Evolutionary conservation across 92 coral and sea anemone species (phyloP).

Genomic region (Palythoa heliodiscus): DNA sequence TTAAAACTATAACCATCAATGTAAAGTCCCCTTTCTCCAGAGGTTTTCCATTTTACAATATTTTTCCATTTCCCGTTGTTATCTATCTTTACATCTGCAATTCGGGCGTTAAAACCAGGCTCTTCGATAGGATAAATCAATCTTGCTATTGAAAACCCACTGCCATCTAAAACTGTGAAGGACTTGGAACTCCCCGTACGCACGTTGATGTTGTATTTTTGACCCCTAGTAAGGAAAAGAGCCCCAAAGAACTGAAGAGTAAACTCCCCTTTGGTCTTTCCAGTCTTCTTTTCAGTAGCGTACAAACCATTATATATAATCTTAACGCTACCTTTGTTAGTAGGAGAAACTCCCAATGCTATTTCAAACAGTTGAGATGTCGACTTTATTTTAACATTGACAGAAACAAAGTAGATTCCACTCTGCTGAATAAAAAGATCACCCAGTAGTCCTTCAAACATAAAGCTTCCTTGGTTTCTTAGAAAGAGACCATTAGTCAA

Average conservation of each 20-base stretch:
- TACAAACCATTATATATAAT: conserved; percentile 43
- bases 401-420: conserved; percentile 62
- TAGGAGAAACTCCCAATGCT: conserved; percentile 46
- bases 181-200: conserved; percentile 45
- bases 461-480: conserved; percentile 52
- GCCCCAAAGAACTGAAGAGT: conserved; percentile 64
- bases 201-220: conserved; percentile 50
- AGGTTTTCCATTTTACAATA: conserved; percentile 51
- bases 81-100: neutral
- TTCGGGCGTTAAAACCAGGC: conserved; percentile 56
- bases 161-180: conserved; percentile 65
- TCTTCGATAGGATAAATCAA: conserved; percentile 64
- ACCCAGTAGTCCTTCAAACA: conserved; percentile 57
- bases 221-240: conserved; percentile 44
- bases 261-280: conserved; percentile 21
- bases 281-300: conserved; percentile 49
- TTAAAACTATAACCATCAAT: conserved; percentile 54
- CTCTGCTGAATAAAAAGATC: conserved; percentile 55
- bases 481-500: conserved; percentile 68
- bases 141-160: conserved; percentile 62
- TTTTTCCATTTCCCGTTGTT: conserved; percentile 28
- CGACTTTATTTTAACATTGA: conserved; percentile 44
- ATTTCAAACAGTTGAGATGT: conserved; percentile 52
- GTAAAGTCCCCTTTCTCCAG: conserved; percentile 60
- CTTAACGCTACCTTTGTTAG: conserved; percentile 13